A percentile compares a stretch with the other conserved stretches of the same genome.
Evolutionary conservation across 2,888 invertebrate genomes (phyloP).

Genomic region (Busseola fusca): DNA sequence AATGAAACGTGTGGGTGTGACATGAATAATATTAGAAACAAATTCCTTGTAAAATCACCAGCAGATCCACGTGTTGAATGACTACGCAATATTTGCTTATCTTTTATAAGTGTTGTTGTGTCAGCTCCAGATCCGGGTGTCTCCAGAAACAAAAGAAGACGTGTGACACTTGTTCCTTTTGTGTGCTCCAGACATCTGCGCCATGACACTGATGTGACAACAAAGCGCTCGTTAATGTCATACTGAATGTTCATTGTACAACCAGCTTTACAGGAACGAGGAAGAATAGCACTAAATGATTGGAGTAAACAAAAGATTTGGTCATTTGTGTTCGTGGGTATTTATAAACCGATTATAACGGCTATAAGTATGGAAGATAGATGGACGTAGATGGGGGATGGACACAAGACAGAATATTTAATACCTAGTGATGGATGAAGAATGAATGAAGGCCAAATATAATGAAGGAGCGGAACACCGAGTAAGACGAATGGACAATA

Average conservation of each 20-base stretch:
- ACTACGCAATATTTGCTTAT: constrained; percentile 22
- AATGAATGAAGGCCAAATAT: background rate
- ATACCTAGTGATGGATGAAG: background rate
- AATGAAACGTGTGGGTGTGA: background rate
- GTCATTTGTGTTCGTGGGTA: background rate
- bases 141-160: constrained; percentile 49
- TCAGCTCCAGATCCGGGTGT: constrained; percentile 26
- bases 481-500: background rate
- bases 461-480: background rate
- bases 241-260: constrained; percentile 18
- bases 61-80: constrained; percentile 3
- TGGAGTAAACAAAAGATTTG: constrained; percentile 2
- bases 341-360: background rate
- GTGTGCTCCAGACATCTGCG: constrained; percentile 34
- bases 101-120: constrained; percentile 24
- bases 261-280: constrained; percentile 1
- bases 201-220: constrained; percentile 55
- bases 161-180: constrained; percentile 41
- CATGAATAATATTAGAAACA: constrained; percentile 1
- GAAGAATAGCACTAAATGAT: constrained; percentile 9
- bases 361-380: background rate
- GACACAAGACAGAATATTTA: background rate
- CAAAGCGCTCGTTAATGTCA: constrained; percentile 50
- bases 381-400: too few species aligned
- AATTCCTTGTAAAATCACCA: background rate